Base-by-base conservation (phyloP, 1,140 invertebrate species). In the Rhyzopertha dominica region DNA sequence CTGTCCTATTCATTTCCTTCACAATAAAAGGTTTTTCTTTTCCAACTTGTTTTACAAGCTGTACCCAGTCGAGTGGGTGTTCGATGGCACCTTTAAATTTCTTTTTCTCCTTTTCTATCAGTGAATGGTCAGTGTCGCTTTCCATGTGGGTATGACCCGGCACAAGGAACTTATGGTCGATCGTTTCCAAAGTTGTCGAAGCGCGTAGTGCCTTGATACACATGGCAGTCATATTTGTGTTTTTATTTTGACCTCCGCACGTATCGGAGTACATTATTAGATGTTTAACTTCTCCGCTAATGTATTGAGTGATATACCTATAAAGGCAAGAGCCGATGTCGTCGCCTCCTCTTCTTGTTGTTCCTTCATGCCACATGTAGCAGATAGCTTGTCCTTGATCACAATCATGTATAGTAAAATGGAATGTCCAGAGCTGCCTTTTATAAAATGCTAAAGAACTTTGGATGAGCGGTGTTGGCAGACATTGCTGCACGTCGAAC, bases 161-260 rank as follows among this genome's bases (percentile, higher is more conserved):
- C 13, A 63, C 55, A 17, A 67, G 12, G 49, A 66, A 67, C 32
- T 66, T 66, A 38, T 68, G 62, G 25, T 64, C 54, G 18, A 67
- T 46, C 4, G 19, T 13, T 44, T 59, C 20, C 5, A 43, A 34
- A 25, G 12, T 30, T 16, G 29, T 12, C n/a, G 28, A 32, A 23
- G 35, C 25, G 13, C 19, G 24, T 8, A 56, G 32, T 7, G 29
- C 13, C 12, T 28, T 30, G 9, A 54, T 38, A 30, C 56, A 59
- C 56, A 61, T 59, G 12, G 44, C 43, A 31, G 39, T 17, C 13
- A 63, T 31, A 36, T 53, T 46, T 35, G 43, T 45, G 43, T 66
- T 66, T 46, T 61, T 65, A 47, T 63, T 67, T 51, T 66, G 65
- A 3, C 63, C 57, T 13, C n/a, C n/a, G n/a, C 64, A 64, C 9